phyloP scores from a whole-genome alignment of 2,888 invertebrate genomes.

The Drosophila anomelani region DNA sequence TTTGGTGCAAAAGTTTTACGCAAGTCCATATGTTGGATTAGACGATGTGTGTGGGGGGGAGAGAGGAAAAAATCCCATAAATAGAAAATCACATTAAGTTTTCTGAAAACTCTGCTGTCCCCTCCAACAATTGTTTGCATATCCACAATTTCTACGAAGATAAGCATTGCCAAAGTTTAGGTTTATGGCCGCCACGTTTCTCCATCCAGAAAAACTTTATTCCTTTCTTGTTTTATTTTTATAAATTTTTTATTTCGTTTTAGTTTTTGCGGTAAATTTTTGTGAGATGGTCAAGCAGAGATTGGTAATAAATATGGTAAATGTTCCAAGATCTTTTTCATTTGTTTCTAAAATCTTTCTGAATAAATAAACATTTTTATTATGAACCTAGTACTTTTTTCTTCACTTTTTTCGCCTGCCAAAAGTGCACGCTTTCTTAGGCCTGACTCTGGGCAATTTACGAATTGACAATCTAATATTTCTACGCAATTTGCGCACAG shows the following conservation, averaged over 20 bases:
- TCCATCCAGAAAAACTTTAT: slow-evolving; percentile 24
- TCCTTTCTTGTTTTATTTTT: slow-evolving; percentile 23
- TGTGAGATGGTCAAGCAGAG: slow-evolving; percentile 25
- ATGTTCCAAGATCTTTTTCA: not conserved
- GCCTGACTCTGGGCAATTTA: slow-evolving; percentile 62
- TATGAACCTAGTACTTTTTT: not conserved
- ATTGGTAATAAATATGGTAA: no score
- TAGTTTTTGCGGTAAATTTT: slow-evolving; percentile 27
- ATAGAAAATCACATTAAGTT: slow-evolving; percentile 81
- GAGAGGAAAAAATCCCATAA: slow-evolving; percentile 63
- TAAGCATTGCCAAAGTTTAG: slow-evolving; percentile 72
- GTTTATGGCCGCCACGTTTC: slow-evolving; percentile 72
- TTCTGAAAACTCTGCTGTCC: slow-evolving; percentile 58
- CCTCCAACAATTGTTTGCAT: slow-evolving; percentile 58
- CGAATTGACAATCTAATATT: slow-evolving; percentile 73
- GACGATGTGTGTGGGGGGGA: slow-evolving; percentile 46
- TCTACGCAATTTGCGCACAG: slow-evolving; percentile 63
- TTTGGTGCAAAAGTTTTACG: slow-evolving; percentile 71
- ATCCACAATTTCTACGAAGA: slow-evolving; percentile 58
- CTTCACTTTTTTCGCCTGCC: slow-evolving; percentile 24
- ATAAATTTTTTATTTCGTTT: slow-evolving; percentile 20
- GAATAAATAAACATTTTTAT: not conserved
- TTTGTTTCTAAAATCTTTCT: not conserved
- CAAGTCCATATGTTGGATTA: slow-evolving; percentile 78
- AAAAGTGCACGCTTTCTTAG: slow-evolving; percentile 68